phyloP scores from a whole-genome alignment of 1,140 invertebrate genomes.

The Cotesia typhae region DNA sequence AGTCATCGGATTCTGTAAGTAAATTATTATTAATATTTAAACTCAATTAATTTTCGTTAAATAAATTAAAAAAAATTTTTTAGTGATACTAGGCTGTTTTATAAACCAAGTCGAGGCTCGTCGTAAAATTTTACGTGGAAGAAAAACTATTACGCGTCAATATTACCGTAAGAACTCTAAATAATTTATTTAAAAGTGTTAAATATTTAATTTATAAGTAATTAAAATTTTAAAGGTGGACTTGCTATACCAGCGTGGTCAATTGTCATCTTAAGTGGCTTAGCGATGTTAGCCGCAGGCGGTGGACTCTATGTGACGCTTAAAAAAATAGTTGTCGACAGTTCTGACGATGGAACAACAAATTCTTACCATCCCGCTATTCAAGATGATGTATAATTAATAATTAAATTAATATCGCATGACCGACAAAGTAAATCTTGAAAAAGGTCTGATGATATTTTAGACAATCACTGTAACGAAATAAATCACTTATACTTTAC shows the following conservation, averaged over 20 bases:
- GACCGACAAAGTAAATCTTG: too few relatives aligned
- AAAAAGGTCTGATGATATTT: not conserved
- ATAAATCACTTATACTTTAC: slow-evolving; percentile 1
- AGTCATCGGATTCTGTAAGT: slow-evolving; percentile 58
- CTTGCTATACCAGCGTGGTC: slow-evolving; percentile 78
- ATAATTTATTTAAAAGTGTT: slow-evolving; percentile 14
- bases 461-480: not conserved
- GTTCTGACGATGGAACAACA: slow-evolving; percentile 44
- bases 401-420: too few relatives aligned
- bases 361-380: slow-evolving; percentile 57
- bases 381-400: slow-evolving; percentile 54
- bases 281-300: slow-evolving; percentile 73
- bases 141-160: slow-evolving; percentile 76
- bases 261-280: slow-evolving; percentile 72
- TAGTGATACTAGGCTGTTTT: slow-evolving; percentile 72
- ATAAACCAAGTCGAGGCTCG: slow-evolving; percentile 75
- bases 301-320: slow-evolving; percentile 73
- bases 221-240: slow-evolving; percentile 66
- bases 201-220: slow-evolving; percentile 34
- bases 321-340: slow-evolving; percentile 71
- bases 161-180: slow-evolving; percentile 74
- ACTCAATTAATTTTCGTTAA: slow-evolving; percentile 19
- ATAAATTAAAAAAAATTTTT: slow-evolving; percentile 20
- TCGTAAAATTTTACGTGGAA: slow-evolving; percentile 76
- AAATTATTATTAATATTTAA: not conserved